phyloP scores from a whole-genome alignment of 1,140 invertebrate species.

The Drosophila virilis region DNA sequence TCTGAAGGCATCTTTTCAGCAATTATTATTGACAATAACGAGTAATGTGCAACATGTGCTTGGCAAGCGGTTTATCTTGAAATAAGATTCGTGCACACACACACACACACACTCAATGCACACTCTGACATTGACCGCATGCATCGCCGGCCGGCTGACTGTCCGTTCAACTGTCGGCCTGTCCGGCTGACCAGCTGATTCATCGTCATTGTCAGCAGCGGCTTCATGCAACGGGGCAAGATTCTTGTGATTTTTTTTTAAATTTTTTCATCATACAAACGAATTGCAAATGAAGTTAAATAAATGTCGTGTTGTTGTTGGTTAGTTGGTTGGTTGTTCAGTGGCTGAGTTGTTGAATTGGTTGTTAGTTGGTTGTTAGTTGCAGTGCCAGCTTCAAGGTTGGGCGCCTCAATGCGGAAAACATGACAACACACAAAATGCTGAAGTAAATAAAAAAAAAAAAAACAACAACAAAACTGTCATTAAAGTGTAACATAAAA shows the following conservation, averaged over 20 bases:
- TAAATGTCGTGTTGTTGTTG: slow-evolving; percentile 47
- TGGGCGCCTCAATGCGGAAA: slow-evolving; percentile 73
- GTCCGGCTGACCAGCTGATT: slow-evolving; percentile 49
- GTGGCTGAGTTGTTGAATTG: neutral
- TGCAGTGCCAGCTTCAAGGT: slow-evolving; percentile 51
- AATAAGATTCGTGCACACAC: slow-evolving; percentile 50
- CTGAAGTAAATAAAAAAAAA: slow-evolving; percentile 17
- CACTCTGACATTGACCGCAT: slow-evolving; percentile 71
- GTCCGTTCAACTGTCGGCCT: neutral
- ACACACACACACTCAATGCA: slow-evolving; percentile 6
- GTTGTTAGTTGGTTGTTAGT: slow-evolving; percentile 43
- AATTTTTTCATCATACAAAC: slow-evolving; percentile 42
- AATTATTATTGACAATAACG: slow-evolving; percentile 65
- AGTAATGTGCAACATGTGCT: slow-evolving; percentile 61
- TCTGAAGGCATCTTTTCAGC: slow-evolving; percentile 50
- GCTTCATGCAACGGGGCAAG: slow-evolving; percentile 27
- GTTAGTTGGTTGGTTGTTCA: slow-evolving; percentile 12
- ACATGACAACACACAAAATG: slow-evolving; percentile 57
- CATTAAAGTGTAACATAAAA: slow-evolving; percentile 77
- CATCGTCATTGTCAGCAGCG: slow-evolving; percentile 50
- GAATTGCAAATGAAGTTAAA: slow-evolving; percentile 76
- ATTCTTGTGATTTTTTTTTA: slow-evolving; percentile 15
- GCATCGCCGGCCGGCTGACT: slow-evolving; percentile 67
- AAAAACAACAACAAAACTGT: slow-evolving; percentile 48
- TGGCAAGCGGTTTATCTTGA: slow-evolving; percentile 69